Evolutionary conservation across 2,888 invertebrate genomes (phyloP).

Genomic region (Apoda limacodes): DNA sequence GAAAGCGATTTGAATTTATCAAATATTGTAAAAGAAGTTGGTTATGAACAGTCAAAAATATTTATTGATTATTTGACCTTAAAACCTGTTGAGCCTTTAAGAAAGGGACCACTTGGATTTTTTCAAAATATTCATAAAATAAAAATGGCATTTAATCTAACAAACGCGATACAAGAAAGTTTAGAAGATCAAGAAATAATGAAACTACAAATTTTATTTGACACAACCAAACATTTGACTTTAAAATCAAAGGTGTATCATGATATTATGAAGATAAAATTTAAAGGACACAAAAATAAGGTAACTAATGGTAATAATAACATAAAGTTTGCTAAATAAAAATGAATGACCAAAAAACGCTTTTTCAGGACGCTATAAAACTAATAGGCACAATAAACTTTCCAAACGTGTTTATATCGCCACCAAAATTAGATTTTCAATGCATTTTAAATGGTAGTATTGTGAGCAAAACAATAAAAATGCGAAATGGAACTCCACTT

Average conservation of each 20-base stretch:
- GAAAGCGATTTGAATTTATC: conserved; percentile 42
- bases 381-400: conserved; percentile 75
- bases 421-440: conserved; percentile 70
- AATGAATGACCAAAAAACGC: background rate
- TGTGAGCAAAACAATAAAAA: conserved; percentile 46
- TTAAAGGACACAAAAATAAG: conserved; percentile 57
- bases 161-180: conserved; percentile 41
- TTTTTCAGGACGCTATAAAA: conserved; percentile 72
- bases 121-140: conserved; percentile 58
- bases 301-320: conserved; percentile 23
- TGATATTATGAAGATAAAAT: conserved; percentile 49
- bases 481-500: conserved; percentile 53
- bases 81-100: conserved; percentile 40
- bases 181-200: conserved; percentile 55
- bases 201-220: conserved; percentile 56
- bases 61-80: conserved; percentile 50
- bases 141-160: conserved; percentile 52
- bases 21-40: conserved; percentile 33
- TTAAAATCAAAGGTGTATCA: conserved; percentile 49
- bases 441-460: conserved; percentile 61
- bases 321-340: background rate
- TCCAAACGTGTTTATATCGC: conserved; percentile 72
- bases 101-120: conserved; percentile 42
- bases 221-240: conserved; percentile 48
- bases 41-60: conserved; percentile 30